Evolutionary conservation across 1,140 invertebrate genomes (phyloP), one percentile per base, ranked within the genome.

Genomic region (Lepidostoma basale): DNA sequence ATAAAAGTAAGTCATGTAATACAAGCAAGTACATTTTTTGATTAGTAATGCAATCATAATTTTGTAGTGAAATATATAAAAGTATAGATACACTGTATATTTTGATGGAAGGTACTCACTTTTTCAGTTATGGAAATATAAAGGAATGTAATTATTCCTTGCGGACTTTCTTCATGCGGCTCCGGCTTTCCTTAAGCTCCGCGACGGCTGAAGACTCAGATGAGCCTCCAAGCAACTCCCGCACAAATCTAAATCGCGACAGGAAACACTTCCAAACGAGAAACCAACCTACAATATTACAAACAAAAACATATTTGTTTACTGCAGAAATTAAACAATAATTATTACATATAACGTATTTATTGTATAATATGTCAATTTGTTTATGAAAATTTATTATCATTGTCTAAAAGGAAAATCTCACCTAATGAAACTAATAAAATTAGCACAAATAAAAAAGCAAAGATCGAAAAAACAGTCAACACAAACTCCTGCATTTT

Each of bases 241-340:
- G 85, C 0, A 96, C 90, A 78, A 96, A 91, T 63, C 89, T 87
- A 79, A 96, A 96, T 73, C 91, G 87, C 9, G 92, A 93, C 26
- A 96, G 82, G 78, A 95, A 94, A 44, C 92, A 87, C 78, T 92
- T 94, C 93, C 93, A 96, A 58, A 95, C 91, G 64, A 94, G 85
- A 77, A 90, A 95, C 94, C 94, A 96, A 76, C 93, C 94, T 95
- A 81, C 8, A 76, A 76, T 25, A 26, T 56, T 56, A 56, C 20
- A 56, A 56, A 22, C 8, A 6, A 3, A 14, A 56, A 30, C 10
- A 16, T n/a, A 33, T 33, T 28, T 8, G n/a, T 56, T n/a, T 8
- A 56, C 16, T 8, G 59, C 3, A 26, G 25, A 26, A n/a, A 18
- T 62, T 25, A n/a, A n/a, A 49, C 18, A 12, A 22, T 25, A 26